Evolutionary conservation across 2,888 invertebrate species (phyloP).

Genomic region (Timema cristinae): DNA sequence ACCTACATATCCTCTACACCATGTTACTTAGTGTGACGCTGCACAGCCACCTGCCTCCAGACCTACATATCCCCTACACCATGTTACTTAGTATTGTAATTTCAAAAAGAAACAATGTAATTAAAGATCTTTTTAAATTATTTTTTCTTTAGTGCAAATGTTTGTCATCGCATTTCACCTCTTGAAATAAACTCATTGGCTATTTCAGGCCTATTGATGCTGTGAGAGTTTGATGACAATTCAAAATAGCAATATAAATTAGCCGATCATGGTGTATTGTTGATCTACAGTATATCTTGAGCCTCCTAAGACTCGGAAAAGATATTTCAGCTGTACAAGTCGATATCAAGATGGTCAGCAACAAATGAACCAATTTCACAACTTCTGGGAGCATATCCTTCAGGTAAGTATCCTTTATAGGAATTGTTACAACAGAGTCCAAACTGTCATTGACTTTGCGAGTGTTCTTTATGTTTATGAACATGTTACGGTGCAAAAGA

Average conservation of each 20-base stretch:
- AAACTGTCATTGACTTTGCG: neutral
- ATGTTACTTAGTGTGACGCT: no score
- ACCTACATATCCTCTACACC: no score
- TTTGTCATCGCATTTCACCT: neutral
- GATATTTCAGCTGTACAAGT: neutral
- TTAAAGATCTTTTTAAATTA: neutral
- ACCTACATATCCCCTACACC: no score
- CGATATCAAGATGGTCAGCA: neutral
- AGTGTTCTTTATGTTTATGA: neutral
- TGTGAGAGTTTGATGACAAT: neutral
- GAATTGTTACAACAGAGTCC: neutral
- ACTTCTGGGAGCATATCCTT: neutral
- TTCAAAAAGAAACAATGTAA: no score
- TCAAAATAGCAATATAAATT: neutral
- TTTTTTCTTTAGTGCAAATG: neutral
- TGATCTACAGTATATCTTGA: neutral
- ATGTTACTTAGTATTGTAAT: no score
- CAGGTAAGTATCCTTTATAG: neutral
- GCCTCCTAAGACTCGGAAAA: neutral
- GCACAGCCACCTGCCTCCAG: no score
- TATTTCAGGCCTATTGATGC: neutral
- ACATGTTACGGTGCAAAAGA: neutral
- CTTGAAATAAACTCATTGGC: conserved; percentile 10
- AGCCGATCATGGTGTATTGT: neutral
- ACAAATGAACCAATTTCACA: neutral